Base-by-base conservation (phyloP, 2,797 vertebrate genomes). In the Distichodus sexfasciatus region DNA sequence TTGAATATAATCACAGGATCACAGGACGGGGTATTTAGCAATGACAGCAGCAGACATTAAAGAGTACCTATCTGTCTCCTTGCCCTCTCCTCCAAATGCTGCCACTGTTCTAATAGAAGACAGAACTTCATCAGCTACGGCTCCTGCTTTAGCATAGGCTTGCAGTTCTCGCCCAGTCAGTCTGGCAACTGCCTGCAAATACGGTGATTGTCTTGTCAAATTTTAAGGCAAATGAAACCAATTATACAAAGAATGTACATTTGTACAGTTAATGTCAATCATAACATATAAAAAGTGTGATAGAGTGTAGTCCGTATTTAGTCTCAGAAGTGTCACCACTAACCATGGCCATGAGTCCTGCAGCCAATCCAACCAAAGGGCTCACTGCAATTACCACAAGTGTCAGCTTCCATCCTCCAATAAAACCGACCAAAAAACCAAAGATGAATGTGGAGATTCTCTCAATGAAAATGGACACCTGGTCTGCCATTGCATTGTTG, bases 361-460 rank as follows among this genome's bases (percentile, higher is more conserved):
- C 90, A 68, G 82, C 90, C 57, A 90, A 6, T 31, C 91, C 90
- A 33, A 93, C 89, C 15, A 93, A 81, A 1, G 92, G 92, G 74
- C 90, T 92, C 44, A 90, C 90, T 33, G 91, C 86, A 38, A 93
- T 79, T 72, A 94, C 88, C 65, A 93, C 92, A 64, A 93, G 21
- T 1, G 93, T 93, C 61, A 94, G 79, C 80, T 93, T 93, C 91
- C 93, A 93, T 8, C 92, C 91, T 0, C 90, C 87, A 6, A 90
- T 81, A 76, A 94, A 93, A 7, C 91, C 91, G 58, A 93, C 90
- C 81, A 86, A 81, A 82, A 93, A 92, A 47, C 91, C 92, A 76
- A 90, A 89, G 35, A 91, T 62, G 57, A 92, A 93, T 0, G 90
- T 91, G 4, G 91, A 91, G 58, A 93, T 47, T 69, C 90, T 86